A percentile compares a stretch with the other conserved stretches of the same genome.
phyloP scores from a whole-genome alignment of 1,140 invertebrate species.

The Pachypeltis micranthus region DNA sequence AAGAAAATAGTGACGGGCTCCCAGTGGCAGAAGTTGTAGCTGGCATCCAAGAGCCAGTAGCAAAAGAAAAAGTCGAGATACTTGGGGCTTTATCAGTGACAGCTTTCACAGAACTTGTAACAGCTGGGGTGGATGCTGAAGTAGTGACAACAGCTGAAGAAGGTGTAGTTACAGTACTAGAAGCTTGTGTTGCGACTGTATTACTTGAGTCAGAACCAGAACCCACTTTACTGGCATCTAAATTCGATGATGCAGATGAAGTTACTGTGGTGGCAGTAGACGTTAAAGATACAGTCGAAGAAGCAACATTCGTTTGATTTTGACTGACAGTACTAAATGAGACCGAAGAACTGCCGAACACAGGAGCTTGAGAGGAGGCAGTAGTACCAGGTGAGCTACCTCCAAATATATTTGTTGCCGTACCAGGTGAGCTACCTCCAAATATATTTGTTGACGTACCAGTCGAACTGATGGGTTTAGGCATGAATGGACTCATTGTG shows the following conservation, averaged over 20 bases:
- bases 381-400: conserved; percentile 3
- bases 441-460: neutral
- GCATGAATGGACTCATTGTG: neutral
- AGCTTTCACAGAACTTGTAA: neutral
- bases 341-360: neutral
- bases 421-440: neutral
- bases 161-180: too few relatives aligned
- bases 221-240: too few relatives aligned
- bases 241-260: neutral
- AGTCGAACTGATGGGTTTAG: conserved; percentile 15
- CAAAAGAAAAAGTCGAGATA: neutral
- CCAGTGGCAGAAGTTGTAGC: too few relatives aligned
- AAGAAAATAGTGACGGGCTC: too few relatives aligned
- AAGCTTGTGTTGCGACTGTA: too few relatives aligned
- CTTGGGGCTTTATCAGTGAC: neutral
- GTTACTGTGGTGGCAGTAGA: neutral
- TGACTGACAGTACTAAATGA: neutral
- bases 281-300: conserved; percentile 2
- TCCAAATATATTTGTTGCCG: conserved; percentile 19
- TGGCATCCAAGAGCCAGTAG: too few relatives aligned
- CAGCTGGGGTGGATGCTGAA: neutral
- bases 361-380: neutral
- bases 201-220: too few relatives aligned
- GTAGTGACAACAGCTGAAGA: too few relatives aligned
- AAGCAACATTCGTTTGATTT: neutral